These are phyloP conservation scores for Leptinotarsa defecta DNA, from an alignment of 1,140 invertebrate genomes.

Conservation along the genomic window DNA sequence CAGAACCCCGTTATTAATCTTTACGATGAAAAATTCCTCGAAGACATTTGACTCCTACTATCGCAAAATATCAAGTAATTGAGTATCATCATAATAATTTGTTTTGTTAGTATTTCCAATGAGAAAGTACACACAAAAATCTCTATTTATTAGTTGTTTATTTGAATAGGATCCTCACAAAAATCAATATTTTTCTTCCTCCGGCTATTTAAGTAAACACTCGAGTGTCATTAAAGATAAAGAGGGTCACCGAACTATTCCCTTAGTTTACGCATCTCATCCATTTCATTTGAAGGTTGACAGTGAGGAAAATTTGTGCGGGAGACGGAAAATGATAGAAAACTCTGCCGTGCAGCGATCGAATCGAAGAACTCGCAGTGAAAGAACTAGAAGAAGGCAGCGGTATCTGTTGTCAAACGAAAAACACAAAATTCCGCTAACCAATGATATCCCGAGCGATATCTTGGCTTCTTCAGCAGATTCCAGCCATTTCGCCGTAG, in stretches of 20 bases:
- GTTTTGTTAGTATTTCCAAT: not conserved
- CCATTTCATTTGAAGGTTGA: not conserved
- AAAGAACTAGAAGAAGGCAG: not conserved
- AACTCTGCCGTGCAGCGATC: not conserved
- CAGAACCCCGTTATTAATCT: not conserved
- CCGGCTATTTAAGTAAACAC: not conserved
- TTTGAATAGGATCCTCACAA: not conserved
- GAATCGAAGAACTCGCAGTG: not conserved
- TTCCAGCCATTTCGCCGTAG: not conserved
- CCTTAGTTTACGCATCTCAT: not conserved
- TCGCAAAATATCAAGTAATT: slow-evolving; percentile 2
- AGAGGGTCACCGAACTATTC: not conserved
- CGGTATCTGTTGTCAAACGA: not conserved
- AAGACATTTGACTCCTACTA: slow-evolving; percentile 3
- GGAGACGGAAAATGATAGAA: not conserved
- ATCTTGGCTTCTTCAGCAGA: not conserved
- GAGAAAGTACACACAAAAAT: not conserved
- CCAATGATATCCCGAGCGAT: not conserved
- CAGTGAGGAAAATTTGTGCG: not conserved
- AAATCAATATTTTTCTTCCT: not conserved
- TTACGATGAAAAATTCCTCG: not conserved
- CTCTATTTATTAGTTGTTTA: not conserved
- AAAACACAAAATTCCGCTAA: not conserved
- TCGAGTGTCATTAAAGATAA: not conserved
- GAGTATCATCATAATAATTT: not conserved